These are phyloP conservation scores for Trachelipus rathkii DNA, from an alignment of 1,140 invertebrate species.

Conservation along the genomic window DNA sequence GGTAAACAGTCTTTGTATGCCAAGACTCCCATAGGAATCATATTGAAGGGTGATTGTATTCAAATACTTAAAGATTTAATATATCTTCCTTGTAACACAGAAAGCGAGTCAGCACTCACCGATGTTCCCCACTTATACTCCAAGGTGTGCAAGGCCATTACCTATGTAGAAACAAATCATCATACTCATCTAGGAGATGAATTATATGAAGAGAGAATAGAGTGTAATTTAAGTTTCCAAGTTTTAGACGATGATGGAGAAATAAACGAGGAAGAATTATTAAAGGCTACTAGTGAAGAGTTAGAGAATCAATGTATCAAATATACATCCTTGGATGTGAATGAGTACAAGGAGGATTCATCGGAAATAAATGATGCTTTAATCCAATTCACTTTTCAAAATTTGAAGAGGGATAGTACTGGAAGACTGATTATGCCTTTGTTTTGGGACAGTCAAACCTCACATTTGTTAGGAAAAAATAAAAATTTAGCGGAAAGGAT, in stretches of 20 bases:
- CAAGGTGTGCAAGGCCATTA: no score
- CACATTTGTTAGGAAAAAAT: background rate
- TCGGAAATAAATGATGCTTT: background rate
- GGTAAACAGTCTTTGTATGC: constrained; percentile 16
- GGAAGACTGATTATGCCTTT: background rate
- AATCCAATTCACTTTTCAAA: background rate
- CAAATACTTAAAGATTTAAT: background rate
- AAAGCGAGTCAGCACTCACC: no score
- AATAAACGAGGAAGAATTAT: background rate
- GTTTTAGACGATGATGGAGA: background rate
- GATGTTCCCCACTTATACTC: no score
- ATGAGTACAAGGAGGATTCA: background rate
- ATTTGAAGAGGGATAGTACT: background rate
- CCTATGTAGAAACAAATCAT: no score
- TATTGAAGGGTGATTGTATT: background rate
- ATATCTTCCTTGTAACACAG: background rate
- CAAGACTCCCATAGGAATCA: background rate
- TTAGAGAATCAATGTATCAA: no score
- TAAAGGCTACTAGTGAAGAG: background rate
- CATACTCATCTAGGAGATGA: no score
- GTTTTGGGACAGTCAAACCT: background rate
- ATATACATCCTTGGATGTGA: no score
- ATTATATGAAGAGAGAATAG: background rate
- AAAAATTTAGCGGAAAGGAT: background rate
- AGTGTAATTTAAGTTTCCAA: background rate